Conservation (phyloP, 2,888 invertebrate genomes). For the Holacanthella duospinosa region DNA sequence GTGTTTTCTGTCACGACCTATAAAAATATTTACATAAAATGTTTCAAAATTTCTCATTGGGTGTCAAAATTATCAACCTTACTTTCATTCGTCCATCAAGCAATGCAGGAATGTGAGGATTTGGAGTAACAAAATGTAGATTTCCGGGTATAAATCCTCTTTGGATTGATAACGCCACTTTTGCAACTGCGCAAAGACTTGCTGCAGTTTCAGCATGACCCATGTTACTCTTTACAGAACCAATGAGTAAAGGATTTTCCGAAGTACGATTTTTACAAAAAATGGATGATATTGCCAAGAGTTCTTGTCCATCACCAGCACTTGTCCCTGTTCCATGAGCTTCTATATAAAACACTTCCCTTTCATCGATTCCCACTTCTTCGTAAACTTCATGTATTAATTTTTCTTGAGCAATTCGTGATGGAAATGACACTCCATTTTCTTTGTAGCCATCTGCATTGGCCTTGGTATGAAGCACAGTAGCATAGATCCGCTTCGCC, state of each 20-base stretch:
- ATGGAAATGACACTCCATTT: constrained; percentile 41
- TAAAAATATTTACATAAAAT: constrained; percentile 13
- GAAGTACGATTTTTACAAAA: constrained; percentile 59
- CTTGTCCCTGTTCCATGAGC: constrained; percentile 98
- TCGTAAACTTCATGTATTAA: constrained; percentile 46
- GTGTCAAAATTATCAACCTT: constrained; percentile 12
- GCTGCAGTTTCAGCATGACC: constrained; percentile 85
- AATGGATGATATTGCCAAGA: constrained; percentile 81
- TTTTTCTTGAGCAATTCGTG: constrained; percentile 33
- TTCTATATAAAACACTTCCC: constrained; percentile 78
- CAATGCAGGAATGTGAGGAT: constrained; percentile 77
- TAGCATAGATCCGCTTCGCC: constrained; percentile 43
- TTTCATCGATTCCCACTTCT: constrained; percentile 61
- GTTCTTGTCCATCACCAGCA: constrained; percentile 92
- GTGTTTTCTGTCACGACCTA: constrained; percentile 46
- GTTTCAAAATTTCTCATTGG: not conserved
- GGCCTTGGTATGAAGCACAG: constrained; percentile 46
- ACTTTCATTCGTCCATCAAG: constrained; percentile 72
- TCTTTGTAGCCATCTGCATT: constrained; percentile 48
- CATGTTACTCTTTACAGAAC: constrained; percentile 91
- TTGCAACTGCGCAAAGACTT: constrained; percentile 69
- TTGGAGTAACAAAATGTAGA: constrained; percentile 74
- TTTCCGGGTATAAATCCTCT: constrained; percentile 75
- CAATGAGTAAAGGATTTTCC: constrained; percentile 65
- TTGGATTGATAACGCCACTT: constrained; percentile 84